phyloP scores from a whole-genome alignment of 2,797 vertebrate species.

The Balearica regulorum region DNA sequence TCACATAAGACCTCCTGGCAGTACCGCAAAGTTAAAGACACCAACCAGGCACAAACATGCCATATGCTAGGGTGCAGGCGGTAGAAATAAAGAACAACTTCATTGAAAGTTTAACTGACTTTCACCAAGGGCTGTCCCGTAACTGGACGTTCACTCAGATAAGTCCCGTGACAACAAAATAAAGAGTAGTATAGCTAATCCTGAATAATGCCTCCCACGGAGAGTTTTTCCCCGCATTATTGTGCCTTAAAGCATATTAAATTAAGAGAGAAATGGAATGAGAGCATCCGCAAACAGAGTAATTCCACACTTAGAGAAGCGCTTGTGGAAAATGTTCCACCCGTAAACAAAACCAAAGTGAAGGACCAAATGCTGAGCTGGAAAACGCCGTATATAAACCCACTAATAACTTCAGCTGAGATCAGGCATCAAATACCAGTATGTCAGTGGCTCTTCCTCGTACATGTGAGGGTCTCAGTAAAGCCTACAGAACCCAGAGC shows the following conservation, averaged over 20 bases:
- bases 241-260: not conserved
- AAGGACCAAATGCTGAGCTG: not conserved
- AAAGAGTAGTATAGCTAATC: not conserved
- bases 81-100: not conserved
- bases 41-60: not conserved
- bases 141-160: not conserved
- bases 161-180: not conserved
- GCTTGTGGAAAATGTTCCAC: not conserved
- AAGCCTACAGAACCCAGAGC: not conserved
- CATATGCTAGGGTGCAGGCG: not conserved
- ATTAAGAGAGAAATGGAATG: not conserved
- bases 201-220: not conserved
- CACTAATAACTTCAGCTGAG: not conserved
- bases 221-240: not conserved
- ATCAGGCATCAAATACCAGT: not conserved
- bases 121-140: not conserved
- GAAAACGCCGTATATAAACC: accelerated
- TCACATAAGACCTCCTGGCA: not conserved
- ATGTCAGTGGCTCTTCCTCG: accelerated
- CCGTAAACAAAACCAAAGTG: accelerated
- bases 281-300: not conserved
- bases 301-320: not conserved
- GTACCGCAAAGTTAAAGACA: not conserved
- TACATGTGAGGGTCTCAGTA: accelerated
- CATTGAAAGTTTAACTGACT: not conserved